Percentiles rank a stretch among this genome's conserved stretches.
Conservation (phyloP, 2,797 vertebrate genomes). For the Sebastes iracundus region DNA sequence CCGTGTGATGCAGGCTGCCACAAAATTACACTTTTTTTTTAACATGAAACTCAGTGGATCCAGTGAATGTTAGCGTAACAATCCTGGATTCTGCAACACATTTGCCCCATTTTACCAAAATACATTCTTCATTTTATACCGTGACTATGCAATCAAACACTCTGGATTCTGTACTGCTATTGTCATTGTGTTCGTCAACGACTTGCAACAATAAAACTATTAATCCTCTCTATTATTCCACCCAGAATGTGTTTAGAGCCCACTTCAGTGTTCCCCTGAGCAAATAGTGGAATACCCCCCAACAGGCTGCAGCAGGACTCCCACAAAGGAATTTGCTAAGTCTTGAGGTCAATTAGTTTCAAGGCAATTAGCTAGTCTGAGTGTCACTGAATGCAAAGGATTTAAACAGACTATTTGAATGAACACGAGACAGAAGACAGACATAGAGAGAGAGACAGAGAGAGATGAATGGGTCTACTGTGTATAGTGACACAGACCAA, state of each 20-base stretch:
- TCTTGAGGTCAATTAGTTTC: conserved; percentile 18
- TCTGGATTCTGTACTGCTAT: neutral
- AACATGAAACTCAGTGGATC: neutral
- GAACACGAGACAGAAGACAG: neutral
- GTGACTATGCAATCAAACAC: neutral
- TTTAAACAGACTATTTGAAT: neutral
- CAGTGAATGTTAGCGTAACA: neutral
- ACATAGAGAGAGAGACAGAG: neutral
- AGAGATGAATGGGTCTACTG: conserved; percentile 13
- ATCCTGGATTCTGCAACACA: neutral
- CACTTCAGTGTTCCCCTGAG: neutral
- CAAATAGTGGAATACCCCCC: neutral
- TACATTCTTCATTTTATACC: neutral
- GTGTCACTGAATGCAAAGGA: conserved; percentile 7
- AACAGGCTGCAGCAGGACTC: neutral
- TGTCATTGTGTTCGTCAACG: neutral
- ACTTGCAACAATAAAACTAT: neutral
- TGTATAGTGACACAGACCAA: neutral
- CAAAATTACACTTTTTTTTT: neutral
- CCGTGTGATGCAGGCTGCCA: neutral
- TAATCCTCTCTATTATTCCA: neutral
- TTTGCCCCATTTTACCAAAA: neutral
- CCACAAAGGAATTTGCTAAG: neutral
- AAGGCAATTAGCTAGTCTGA: conserved; percentile 22
- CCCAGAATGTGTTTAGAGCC: neutral